Evolutionary conservation across 2,888 invertebrate genomes (phyloP), one percentile per base, ranked within the genome.

Genomic region (Leptopilina syphax): DNA sequence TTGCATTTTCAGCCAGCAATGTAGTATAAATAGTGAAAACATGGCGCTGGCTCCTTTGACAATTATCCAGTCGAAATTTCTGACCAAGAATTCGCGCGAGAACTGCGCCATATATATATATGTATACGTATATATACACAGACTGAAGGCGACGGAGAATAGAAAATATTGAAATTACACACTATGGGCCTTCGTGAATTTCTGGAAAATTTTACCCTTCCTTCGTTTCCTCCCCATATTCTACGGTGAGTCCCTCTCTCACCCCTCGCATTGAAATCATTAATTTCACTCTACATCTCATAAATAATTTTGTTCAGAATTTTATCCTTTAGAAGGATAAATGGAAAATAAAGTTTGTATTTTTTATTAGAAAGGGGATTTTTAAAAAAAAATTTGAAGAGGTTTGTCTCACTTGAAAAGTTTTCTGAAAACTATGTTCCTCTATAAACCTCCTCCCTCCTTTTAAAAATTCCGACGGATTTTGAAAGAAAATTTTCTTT

Each of bases 1-100:
- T 88, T 89, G 88, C 88, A 89, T 90, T 89, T 84, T 84, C 83
- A 77, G 81, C 63, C 79, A 76, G 68, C 79, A 63, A 66, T 78
- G 81, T 81, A 78, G 79, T 81, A 81, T 65, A 82, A 82, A 83
- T 82, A 82, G 82, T 81, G 70, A 70, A 70, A 70, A 70, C 70
- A 70, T 70, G 54, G 54, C 27, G 70, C 27, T 70, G 54, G 68
- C 68, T 77, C 44, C 50, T 27, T 27, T 79, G 79, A 79, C 77
- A 77, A 79, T 79, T 79, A 79, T 77, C 76, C 63, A 57, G 76
- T 27, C 76, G 66, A 79, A 79, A 76, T 76, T 79, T 76, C 65
- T 57, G 65, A 47, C 73, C 70, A 70, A 70, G 70, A 70, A 70
- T 70, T 68, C 34, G 13, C 54, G 13, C 27, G 70, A 50, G 54